Evolutionary conservation across 1,140 invertebrate species (phyloP), one percentile per base, ranked within the genome.

Genomic region (Penaeus japonicus): DNA sequence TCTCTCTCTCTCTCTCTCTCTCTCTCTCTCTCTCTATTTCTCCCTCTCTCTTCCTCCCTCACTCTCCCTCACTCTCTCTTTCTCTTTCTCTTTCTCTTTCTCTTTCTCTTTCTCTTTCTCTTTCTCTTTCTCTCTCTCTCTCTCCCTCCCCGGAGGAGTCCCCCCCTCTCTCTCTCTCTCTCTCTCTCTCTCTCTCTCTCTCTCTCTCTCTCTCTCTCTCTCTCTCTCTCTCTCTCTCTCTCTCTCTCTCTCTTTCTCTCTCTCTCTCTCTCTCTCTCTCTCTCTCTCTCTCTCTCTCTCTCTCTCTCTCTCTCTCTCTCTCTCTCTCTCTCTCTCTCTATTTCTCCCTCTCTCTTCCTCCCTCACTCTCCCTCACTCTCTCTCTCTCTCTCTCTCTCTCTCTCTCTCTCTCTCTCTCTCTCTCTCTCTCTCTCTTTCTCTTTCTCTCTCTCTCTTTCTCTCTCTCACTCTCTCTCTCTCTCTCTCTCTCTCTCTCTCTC

Each of bases 401-500:
- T 30, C 32, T 17, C 17, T 17, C 35, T 30, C 22, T 39, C 18
- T 22, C 73, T 5, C 24, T 77, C 47, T n/a, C 20, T 54, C 39
- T 81, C 55, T 30, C 53, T 81, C 79, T 55, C 53, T 81, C 79
- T 81, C 79, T 81, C 47, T 54, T 32, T 79, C 77, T 54, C 47
- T 54, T 53, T 59, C 54, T 24, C n/a, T 24, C 47, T 55, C 47
- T 24, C n/a, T 24, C 47, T 55, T 54, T 24, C 53, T 55, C 79
- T 81, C 79, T 82, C 79, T 54, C 79, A 27, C 54, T 59, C 24
- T 82, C 47, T 82, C 54, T 82, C 30, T 32, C 55, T 82, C 80
- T 82, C 47, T 54, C 80, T 82, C 47, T 82, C 24, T 59, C 54
- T 30, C 54, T 81, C 35, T 54, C 53, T 55, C 79, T 81, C 79